These are phyloP conservation scores for Girardinus metallicus DNA, from an alignment of 2,797 vertebrate species.

Conservation along the genomic window DNA sequence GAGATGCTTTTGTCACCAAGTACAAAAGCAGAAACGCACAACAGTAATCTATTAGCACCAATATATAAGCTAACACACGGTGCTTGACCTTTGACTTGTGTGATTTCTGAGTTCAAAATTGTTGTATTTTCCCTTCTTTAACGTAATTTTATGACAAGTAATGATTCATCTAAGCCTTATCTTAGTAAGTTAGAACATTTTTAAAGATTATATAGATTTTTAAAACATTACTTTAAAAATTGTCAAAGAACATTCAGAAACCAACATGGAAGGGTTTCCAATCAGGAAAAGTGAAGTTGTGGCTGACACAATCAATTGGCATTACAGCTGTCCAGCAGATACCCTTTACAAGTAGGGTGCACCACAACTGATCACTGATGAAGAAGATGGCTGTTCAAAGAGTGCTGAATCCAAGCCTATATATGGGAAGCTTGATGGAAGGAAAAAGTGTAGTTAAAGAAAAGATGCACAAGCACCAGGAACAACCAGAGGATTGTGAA, in stretches of 20 bases:
- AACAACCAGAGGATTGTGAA: background rate
- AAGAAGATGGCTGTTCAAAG: background rate
- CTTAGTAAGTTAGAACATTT: no score
- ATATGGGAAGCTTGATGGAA: background rate
- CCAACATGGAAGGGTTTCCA: background rate
- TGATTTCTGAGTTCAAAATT: background rate
- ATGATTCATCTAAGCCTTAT: background rate
- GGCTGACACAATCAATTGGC: background rate
- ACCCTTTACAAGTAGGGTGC: background rate
- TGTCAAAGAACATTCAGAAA: background rate
- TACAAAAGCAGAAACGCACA: conserved; percentile 2
- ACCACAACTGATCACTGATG: background rate
- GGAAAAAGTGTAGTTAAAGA: background rate
- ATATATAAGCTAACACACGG: background rate
- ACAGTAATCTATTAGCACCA: background rate
- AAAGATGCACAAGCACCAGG: background rate
- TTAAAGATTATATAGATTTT: background rate
- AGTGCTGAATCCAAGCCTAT: background rate
- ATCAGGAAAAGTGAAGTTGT: background rate
- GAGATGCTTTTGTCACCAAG: conserved; percentile 19
- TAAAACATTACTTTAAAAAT: background rate
- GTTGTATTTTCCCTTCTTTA: background rate
- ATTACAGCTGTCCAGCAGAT: background rate
- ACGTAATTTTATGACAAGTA: background rate
- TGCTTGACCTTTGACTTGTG: background rate